Percentiles rank a stretch among this genome's conserved stretches.
phyloP scores from a whole-genome alignment of 2,113 vertebrate genomes.

The Ginglymostoma cirratum region DNA sequence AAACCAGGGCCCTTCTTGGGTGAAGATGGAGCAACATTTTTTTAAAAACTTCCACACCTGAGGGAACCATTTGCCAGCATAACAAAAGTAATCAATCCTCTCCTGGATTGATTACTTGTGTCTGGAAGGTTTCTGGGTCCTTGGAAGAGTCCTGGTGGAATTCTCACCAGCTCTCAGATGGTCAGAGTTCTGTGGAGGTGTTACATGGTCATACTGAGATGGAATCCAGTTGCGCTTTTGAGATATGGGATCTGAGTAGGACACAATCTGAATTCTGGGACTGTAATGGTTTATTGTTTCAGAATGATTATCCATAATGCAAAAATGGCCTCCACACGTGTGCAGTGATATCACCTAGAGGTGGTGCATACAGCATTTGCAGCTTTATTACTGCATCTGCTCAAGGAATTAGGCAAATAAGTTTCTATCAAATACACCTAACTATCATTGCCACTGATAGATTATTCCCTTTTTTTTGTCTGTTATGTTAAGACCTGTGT shows the following conservation, averaged over 20 bases:
- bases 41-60: neutral
- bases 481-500: neutral
- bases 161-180: neutral
- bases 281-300: neutral
- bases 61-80: neutral
- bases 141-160: neutral
- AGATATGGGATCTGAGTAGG: neutral
- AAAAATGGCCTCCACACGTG: too few species aligned
- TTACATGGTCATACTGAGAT: neutral
- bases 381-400: neutral
- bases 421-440: neutral
- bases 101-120: neutral
- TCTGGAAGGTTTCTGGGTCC: conserved; percentile 15
- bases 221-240: neutral
- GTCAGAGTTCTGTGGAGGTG: neutral
- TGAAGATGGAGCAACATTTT: conserved; percentile 19
- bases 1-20: neutral
- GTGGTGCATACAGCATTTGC: too few species aligned
- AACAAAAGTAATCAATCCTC: conserved; percentile 19
- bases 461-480: neutral
- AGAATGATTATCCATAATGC: too few species aligned
- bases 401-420: neutral
- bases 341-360: too few species aligned
- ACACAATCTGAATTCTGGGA: neutral
- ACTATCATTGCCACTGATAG: neutral